Evolutionary conservation across 2,797 vertebrate genomes (phyloP), one percentile per base, ranked within the genome.

Genomic region (Cyclopterus lumpus): DNA sequence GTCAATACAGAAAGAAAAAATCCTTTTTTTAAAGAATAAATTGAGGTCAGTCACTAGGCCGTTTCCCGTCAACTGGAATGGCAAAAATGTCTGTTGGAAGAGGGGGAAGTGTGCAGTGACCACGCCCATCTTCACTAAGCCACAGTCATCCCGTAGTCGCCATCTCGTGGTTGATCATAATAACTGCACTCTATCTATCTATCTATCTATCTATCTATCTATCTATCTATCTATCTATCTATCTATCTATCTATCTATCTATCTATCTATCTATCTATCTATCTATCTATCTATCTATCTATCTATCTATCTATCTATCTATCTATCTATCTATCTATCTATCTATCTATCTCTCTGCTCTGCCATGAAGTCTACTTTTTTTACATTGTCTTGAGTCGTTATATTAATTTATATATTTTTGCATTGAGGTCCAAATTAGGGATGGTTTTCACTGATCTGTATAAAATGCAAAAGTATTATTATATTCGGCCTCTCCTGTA

Each of bases 11-110:
- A 32, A 30, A 1, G 1, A 2, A 49, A n/a, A 2, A 57, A 30
- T 67, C 7, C 16, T 59, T 9, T 16, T 11, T 22, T 9, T 1
- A 28, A 40, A 40, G 15, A 30, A 4, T 28, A 32, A 40, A 6
- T 16, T 15, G 0, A 40, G 8, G 10, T 16, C 1, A 1, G 5
- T 0, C 3, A 8, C 30, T 3, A 0, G 16, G 1, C 2, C 26
- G 67, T 65, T 73, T 60, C 24, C 61, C 40, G 51, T 81, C 65
- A 77, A 34, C 26, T 32, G 72, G 79, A 83, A 89, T 81, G 68
- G 24, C 2, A 86, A 89, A 89, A 87, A 91, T 87, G 86, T 90
- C 83, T 20, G 75, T n/a, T 32, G 7, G 6, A 11, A 57, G 12
- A 28, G 40, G 28, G 32, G 81, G 84, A 86, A 75, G 68, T 24